Conservation (phyloP, 1,140 invertebrate genomes). For the Procambarus virginalis region DNA sequence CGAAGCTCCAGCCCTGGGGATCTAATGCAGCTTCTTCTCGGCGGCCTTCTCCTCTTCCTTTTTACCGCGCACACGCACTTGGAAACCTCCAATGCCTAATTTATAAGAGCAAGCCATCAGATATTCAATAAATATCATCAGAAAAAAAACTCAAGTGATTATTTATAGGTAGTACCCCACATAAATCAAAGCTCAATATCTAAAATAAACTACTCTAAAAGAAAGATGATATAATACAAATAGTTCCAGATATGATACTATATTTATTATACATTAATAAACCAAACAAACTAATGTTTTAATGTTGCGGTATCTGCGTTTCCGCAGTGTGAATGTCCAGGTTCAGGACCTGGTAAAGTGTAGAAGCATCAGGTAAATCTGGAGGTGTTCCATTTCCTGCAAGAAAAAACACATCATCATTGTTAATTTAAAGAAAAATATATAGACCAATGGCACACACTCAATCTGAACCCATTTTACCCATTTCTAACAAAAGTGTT, state of each 20-base stretch:
- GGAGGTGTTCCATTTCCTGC: conserved; percentile 80
- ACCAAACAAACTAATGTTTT: conserved; percentile 82
- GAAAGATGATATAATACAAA: too few species aligned
- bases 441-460: too few species aligned
- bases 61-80: conserved; percentile 83
- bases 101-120: background rate
- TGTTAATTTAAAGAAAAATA: too few species aligned
- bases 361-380: conserved; percentile 85
- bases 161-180: too few species aligned
- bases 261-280: background rate
- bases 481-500: too few species aligned
- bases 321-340: conserved; percentile 84
- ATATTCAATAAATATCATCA: background rate
- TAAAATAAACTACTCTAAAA: too few species aligned
- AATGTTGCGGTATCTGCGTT: conserved; percentile 90
- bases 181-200: too few species aligned
- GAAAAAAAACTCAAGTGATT: too few species aligned
- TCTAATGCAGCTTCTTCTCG: conserved; percentile 77
- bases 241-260: background rate
- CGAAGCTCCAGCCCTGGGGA: conserved; percentile 72
- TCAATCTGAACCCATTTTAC: too few species aligned
- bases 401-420: conserved; percentile 72
- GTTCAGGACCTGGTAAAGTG: conserved; percentile 86
- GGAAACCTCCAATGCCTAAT: conserved; percentile 92
- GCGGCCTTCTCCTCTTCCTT: conserved; percentile 73